Percentiles rank a stretch among this genome's conserved stretches.
These are phyloP conservation scores for Papilio demoleus DNA, from an alignment of 2,888 invertebrate genomes.

Conservation along the genomic window DNA sequence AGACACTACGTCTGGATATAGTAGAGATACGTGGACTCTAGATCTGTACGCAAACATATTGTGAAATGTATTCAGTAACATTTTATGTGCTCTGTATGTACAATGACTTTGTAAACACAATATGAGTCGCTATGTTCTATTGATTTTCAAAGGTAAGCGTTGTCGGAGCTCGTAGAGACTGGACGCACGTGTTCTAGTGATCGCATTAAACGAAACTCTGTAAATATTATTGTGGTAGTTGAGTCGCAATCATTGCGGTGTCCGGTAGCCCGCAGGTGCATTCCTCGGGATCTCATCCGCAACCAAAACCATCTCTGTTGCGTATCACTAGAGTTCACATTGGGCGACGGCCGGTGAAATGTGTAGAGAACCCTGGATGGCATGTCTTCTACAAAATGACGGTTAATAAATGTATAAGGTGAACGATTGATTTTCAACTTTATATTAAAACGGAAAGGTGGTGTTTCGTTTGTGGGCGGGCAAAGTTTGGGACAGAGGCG, in stretches of 20 bases:
- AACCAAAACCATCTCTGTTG: slow-evolving; percentile 57
- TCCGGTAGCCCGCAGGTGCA: slow-evolving; percentile 75
- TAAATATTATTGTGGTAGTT: slow-evolving; percentile 60
- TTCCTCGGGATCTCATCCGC: slow-evolving; percentile 48
- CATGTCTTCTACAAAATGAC: slow-evolving; percentile 75
- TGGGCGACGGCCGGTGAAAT: slow-evolving; percentile 63
- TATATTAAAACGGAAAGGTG: slow-evolving; percentile 49
- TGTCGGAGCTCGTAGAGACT: not conserved
- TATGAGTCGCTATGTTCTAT: not conserved
- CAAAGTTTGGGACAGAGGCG: slow-evolving; percentile 69
- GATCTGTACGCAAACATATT: not conserved
- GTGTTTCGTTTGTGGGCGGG: slow-evolving; percentile 50
- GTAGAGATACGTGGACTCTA: not conserved
- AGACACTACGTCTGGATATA: slow-evolving; percentile 4
- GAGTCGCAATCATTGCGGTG: slow-evolving; percentile 58
- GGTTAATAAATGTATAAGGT: slow-evolving; percentile 50
- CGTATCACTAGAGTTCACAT: slow-evolving; percentile 60
- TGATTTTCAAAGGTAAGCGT: slow-evolving; percentile 8
- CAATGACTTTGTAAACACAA: slow-evolving; percentile 2
- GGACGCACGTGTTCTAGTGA: slow-evolving; percentile 52
- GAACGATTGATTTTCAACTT: slow-evolving; percentile 45
- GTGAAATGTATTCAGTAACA: too few relatives aligned
- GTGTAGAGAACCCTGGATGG: slow-evolving; percentile 76
- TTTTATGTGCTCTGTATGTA: not conserved
- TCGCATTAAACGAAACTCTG: slow-evolving; percentile 57